Evolutionary conservation across 2,797 vertebrate genomes (phyloP).

Genomic region (Chromobotia macracanthus): DNA sequence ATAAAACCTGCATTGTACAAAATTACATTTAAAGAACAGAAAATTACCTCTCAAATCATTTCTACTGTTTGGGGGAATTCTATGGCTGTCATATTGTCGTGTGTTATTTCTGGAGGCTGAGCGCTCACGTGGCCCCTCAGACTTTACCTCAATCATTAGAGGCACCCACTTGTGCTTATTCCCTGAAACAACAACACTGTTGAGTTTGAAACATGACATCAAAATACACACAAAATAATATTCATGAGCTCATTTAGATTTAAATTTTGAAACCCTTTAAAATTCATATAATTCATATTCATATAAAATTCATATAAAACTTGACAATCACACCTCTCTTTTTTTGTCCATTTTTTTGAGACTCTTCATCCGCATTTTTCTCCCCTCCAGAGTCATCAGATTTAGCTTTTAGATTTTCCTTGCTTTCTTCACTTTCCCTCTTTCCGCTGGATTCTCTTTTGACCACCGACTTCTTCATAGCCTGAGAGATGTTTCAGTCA

Average conservation of each 20-base stretch:
- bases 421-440: conserved; percentile 89
- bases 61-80: conserved; percentile 84
- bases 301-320: too few species aligned
- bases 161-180: conserved; percentile 99
- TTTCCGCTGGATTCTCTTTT: conserved; percentile 93
- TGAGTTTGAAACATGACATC: background rate
- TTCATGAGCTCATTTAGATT: too few species aligned
- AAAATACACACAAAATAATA: too few species aligned
- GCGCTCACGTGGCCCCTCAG: conserved; percentile 92
- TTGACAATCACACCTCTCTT: conserved; percentile 96
- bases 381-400: conserved; percentile 96
- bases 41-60: conserved; percentile 89
- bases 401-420: conserved; percentile 94
- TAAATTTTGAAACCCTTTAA: too few species aligned
- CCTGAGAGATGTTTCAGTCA: conserved; percentile 58
- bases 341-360: conserved; percentile 89
- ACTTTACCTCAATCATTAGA: conserved; percentile 96
- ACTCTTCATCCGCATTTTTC: conserved; percentile 92
- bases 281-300: too few species aligned
- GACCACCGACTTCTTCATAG: conserved; percentile 79
- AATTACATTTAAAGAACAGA: too few species aligned
- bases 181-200: conserved; percentile 66
- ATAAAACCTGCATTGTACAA: too few species aligned
- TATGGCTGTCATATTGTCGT: conserved; percentile 87
- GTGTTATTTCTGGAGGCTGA: conserved; percentile 90